Evolutionary conservation across 2,888 invertebrate species (phyloP), one percentile per base, ranked within the genome.

Genomic region (Caenorhabditis uteleia): DNA sequence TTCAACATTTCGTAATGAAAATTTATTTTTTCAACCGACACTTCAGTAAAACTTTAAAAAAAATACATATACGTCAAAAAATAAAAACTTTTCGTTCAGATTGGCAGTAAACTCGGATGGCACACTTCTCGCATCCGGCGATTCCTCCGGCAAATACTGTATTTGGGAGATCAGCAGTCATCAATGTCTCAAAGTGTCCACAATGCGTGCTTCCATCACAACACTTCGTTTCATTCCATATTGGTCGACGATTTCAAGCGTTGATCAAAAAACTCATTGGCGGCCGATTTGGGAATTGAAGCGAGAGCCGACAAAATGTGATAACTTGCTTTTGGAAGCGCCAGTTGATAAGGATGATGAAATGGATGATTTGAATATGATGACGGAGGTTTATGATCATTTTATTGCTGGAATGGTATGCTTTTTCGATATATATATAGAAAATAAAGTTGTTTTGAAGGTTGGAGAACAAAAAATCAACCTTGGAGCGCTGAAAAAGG

Each of bases 161-260:
- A 68, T 79, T 36, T 79, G 79, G 79, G 77, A 79, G 31, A 67
- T 77, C 10, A 46, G 42, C 18, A 79, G 77, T 46, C 68, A 72
- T 42, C 79, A 79, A 48, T 75, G 74, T 33, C 34, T 79, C 21
- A 73, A 68, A 47, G 71, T 74, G 12, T 61, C 66, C n/a, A 58
- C 53, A 12, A 69, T 69, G 69, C 50, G 55, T 4, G 61, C 65
- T 14, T 18, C 61, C 1, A 62, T 70, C 44, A 43, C 29, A 26
- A 56, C 59, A 8, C 62, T 70, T 6, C 49, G 27, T 14, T 70
- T 70, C 34, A 51, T 70, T 34, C 66, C 62, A 10, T 60, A 34
- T 38, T 70, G 57, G 57, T 36, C 39, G 18, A 31, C 58, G 0
- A 55, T 65, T 16, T 21, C 34, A 10, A 45, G 46, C 12, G 34